Evolutionary conservation across 2,797 vertebrate species (phyloP), one percentile per base, ranked within the genome.

Genomic region (Melanotaenia maccullochi): DNA sequence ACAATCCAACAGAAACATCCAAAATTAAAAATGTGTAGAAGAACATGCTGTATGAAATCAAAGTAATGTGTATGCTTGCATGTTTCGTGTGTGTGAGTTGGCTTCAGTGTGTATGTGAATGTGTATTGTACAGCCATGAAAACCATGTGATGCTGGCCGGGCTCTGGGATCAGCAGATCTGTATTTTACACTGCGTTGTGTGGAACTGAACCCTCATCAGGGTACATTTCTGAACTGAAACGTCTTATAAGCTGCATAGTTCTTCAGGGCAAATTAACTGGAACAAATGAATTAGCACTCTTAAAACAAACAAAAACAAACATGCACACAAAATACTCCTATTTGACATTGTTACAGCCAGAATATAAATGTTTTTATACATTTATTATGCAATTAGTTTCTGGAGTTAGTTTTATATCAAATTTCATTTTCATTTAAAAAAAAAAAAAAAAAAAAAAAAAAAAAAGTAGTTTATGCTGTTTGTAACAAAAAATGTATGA

Each of bases 111-210:
- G 11, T 54, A 18, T 65, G 52, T 24, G 8, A 0, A 28, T 65
- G 47, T 65, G 57, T 64, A 18, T 36, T 32, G 11, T 14, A 3
- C n/a, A 62, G 47, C 64, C 40, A 12, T 14, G 1, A 7, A 5
- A 12, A 67, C 14, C 84, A 81, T 77, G 85, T 88, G 86, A 89
- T 14, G 28, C 54, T 12, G 32, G 30, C 64, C 44, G 3, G 9
- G 59, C 60, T 67, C 42, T 60, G 62, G 38, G 58, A 75, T 78
- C 66, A 72, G 56, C 79, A 40, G 79, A 60, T 71, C 56, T 54
- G 38, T n/a, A 64, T 79, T 83, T 76, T 78, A 87, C 67, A 42
- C 60, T 5, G 67, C 5, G 20, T 82, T 70, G 14, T 47, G 40
- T 56, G 73, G 67, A 86, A 84, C 68, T 7, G 24, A 71, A 68